Conservation (phyloP, 2,113 vertebrate genomes). For the Cardinalis cardinalis region DNA sequence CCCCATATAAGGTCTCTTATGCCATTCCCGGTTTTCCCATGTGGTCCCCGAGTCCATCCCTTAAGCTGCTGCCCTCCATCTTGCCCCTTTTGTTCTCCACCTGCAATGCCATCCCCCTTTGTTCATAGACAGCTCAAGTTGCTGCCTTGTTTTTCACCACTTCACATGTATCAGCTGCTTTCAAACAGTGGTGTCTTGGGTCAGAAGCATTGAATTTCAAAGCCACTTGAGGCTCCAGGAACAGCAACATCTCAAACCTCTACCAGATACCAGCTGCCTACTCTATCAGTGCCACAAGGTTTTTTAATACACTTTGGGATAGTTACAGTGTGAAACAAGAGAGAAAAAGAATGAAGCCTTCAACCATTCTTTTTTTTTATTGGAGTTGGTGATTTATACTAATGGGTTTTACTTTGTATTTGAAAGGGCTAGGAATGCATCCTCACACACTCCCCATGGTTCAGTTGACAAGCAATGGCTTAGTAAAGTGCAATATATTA, state of each 20-base stretch:
- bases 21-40: neutral
- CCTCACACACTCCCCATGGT: neutral
- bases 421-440: neutral
- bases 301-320: neutral
- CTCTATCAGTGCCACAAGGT: neutral
- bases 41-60: neutral
- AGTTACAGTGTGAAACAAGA: neutral
- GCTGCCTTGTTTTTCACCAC: constrained; percentile 32
- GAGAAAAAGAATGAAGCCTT: neutral
- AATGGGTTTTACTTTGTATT: neutral
- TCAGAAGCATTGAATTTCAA: constrained; percentile 14
- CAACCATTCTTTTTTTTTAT: neutral
- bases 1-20: neutral
- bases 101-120: neutral
- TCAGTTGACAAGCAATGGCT: neutral
- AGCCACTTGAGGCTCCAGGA: neutral
- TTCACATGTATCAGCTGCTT: neutral
- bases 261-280: neutral
- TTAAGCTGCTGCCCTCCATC: neutral
- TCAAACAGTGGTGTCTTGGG: neutral
- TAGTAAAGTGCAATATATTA: neutral
- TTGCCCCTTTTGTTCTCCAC: neutral
- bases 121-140: neutral
- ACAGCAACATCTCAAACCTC: neutral
- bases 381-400: neutral